Evolutionary conservation across 2,797 vertebrate species (phyloP).

Genomic region (Pseudomugil gertrudae): DNA sequence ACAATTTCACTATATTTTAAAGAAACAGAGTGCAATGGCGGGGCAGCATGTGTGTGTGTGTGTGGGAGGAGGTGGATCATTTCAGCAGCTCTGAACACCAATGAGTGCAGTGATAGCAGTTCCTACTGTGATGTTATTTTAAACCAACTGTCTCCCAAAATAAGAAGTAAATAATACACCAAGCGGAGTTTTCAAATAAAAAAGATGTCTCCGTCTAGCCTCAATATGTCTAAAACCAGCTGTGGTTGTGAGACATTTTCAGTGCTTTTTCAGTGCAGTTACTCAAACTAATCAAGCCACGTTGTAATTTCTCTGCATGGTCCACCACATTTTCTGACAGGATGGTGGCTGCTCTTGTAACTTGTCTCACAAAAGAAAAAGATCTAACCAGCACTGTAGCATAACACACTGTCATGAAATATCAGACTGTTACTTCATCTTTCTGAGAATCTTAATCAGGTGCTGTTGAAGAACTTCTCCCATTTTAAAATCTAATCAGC

Average conservation of each 20-base stretch:
- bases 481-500: slow-evolving; percentile 20
- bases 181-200: slow-evolving; percentile 47
- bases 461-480: slow-evolving; percentile 14
- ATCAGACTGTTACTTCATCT: slow-evolving; percentile 22
- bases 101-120: slow-evolving; percentile 5
- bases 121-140: slow-evolving; percentile 25
- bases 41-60: background rate
- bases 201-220: slow-evolving; percentile 38
- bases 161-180: slow-evolving; percentile 19
- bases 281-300: slow-evolving; percentile 51
- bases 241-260: slow-evolving; percentile 44
- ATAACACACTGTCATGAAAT: slow-evolving; percentile 13
- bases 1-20: background rate
- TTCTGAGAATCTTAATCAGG: slow-evolving; percentile 50
- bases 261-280: slow-evolving; percentile 20
- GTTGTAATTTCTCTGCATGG: slow-evolving; percentile 43
- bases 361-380: slow-evolving; percentile 32
- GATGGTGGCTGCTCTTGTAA: slow-evolving; percentile 33
- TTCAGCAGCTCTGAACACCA: background rate
- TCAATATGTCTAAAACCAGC: slow-evolving; percentile 59
- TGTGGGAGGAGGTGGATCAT: no score
- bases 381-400: slow-evolving; percentile 19
- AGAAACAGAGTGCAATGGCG: background rate
- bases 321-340: slow-evolving; percentile 39
- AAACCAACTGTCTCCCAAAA: slow-evolving; percentile 25